Percentiles rank a stretch among this genome's conserved stretches.
phyloP scores from a whole-genome alignment of 1,140 invertebrate species.

The Drosophila setifemur region DNA sequence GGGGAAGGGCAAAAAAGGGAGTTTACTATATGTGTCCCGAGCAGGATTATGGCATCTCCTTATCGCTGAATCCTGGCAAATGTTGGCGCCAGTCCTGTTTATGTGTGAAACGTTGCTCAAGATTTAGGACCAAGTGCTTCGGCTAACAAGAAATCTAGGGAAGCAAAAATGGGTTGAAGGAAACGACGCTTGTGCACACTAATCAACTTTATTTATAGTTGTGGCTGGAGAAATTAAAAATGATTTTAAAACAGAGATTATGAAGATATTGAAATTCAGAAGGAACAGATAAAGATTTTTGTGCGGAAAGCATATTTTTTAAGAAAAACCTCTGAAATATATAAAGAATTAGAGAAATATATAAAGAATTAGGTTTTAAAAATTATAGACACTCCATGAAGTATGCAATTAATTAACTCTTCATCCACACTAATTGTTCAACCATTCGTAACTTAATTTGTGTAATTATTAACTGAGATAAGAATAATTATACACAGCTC shows the following conservation, averaged over 20 bases:
- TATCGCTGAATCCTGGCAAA: conserved; percentile 14
- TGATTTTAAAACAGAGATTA: background rate
- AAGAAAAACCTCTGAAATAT: too few relatives aligned
- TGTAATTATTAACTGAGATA: background rate
- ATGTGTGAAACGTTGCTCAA: conserved; percentile 32
- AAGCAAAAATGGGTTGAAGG: background rate
- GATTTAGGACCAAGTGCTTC: conserved; percentile 45
- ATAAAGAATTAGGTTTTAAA: background rate
- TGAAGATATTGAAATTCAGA: background rate
- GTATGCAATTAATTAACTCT: background rate
- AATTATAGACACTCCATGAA: background rate
- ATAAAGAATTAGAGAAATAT: too few relatives aligned
- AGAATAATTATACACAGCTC: background rate
- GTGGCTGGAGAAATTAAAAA: background rate
- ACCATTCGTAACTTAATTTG: background rate
- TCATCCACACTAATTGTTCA: background rate
- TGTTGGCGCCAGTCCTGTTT: conserved; percentile 61
- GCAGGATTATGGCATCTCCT: conserved; percentile 20
- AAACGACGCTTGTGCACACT: background rate
- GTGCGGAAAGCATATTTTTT: too few relatives aligned
- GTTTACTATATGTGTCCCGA: background rate
- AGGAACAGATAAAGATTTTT: too few relatives aligned
- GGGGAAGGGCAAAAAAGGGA: too few relatives aligned
- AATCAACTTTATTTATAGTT: conserved; percentile 11
- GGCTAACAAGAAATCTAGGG: background rate